These are phyloP conservation scores for Psammodynastes pulverulentus DNA, from an alignment of 2,113 vertebrate species.

Conservation along the genomic window DNA sequence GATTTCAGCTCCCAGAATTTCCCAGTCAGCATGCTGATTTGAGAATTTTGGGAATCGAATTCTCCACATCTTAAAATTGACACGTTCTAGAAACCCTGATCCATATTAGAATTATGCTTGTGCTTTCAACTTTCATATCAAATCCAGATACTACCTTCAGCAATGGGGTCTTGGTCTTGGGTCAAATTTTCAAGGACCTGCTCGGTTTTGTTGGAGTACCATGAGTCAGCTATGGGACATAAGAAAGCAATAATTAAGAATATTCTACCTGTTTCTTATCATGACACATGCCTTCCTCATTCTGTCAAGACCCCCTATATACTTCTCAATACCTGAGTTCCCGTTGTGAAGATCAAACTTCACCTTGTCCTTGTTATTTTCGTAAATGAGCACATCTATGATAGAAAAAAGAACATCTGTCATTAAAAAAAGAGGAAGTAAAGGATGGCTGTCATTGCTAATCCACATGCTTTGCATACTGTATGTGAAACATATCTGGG, in stretches of 20 bases:
- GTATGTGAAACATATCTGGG: neutral
- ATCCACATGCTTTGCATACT: neutral
- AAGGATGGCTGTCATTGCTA: neutral
- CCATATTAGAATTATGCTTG: neutral
- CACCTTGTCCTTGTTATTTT: neutral
- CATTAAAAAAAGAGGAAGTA: neutral
- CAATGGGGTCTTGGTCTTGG: neutral
- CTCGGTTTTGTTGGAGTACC: neutral
- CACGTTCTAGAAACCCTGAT: neutral
- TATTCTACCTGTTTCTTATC: neutral
- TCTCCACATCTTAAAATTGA: neutral
- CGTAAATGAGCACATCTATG: neutral
- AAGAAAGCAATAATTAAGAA: neutral
- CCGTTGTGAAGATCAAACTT: neutral
- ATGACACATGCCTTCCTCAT: neutral
- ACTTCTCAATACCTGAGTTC: neutral
- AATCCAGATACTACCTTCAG: constrained; percentile 3
- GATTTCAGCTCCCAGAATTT: neutral
- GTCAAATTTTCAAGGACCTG: neutral
- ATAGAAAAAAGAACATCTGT: neutral
- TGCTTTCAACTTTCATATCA: neutral
- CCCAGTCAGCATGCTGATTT: neutral
- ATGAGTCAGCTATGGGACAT: neutral
- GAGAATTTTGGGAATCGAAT: neutral
- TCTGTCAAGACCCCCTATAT: neutral